These are phyloP conservation scores for Elegia similella DNA, from an alignment of 2,888 invertebrate genomes.

Conservation along the genomic window DNA sequence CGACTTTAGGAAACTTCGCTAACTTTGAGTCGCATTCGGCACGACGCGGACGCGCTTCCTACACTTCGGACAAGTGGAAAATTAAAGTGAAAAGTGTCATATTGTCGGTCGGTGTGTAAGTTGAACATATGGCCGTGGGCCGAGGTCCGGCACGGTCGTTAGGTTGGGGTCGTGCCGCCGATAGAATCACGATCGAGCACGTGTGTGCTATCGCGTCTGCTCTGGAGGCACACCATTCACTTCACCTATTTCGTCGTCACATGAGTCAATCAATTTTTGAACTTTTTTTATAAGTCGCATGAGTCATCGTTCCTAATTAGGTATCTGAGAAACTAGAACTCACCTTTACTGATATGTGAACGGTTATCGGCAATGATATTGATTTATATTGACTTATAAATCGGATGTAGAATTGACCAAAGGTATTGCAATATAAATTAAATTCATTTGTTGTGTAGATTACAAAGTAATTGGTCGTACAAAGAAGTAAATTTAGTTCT, in stretches of 20 bases:
- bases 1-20: constrained; percentile 32
- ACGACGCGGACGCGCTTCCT: constrained; percentile 22
- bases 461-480: too few species aligned
- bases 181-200: constrained; percentile 72
- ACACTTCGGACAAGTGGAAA: constrained; percentile 36
- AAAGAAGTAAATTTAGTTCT: too few species aligned
- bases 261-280: constrained; percentile 52
- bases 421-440: constrained; percentile 1
- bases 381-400: constrained; percentile 18
- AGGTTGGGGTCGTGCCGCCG: constrained; percentile 52
- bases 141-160: constrained; percentile 51
- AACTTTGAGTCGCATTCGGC: constrained; percentile 32
- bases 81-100: constrained; percentile 64
- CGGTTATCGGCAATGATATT: constrained; percentile 16
- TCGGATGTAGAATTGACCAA: constrained; percentile 10
- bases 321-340: constrained; percentile 31
- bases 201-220: constrained; percentile 57
- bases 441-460: too few species aligned
- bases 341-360: constrained; percentile 20
- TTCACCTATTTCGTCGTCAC: constrained; percentile 68
- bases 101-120: constrained; percentile 63
- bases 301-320: constrained; percentile 56
- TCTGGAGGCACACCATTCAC: constrained; percentile 75
- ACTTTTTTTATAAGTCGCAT: constrained; percentile 54
- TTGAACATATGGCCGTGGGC: constrained; percentile 73